These are phyloP conservation scores for Dermolepida albohirtum DNA, from an alignment of 2,888 invertebrate species.

Conservation along the genomic window DNA sequence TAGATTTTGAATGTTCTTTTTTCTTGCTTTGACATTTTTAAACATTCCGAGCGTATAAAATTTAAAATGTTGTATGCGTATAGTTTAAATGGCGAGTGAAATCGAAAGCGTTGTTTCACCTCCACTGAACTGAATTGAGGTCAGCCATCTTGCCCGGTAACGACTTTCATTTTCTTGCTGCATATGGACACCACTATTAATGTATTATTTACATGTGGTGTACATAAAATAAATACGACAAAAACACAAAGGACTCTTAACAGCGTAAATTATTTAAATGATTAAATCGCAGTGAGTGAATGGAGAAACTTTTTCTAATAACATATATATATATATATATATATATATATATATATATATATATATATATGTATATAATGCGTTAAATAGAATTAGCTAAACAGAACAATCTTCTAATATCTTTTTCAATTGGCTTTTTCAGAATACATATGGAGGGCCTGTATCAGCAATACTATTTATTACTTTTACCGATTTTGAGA, in stretches of 20 bases:
- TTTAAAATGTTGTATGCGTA: constrained; percentile 17
- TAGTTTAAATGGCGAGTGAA: constrained; percentile 46
- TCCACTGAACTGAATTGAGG: constrained; percentile 51
- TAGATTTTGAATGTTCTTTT: not conserved
- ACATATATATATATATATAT: too few relatives aligned
- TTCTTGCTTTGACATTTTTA: constrained; percentile 14
- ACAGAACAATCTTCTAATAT: too few relatives aligned
- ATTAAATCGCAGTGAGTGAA: too few relatives aligned
- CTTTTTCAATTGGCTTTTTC: too few relatives aligned
- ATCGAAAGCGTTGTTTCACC: constrained; percentile 52
- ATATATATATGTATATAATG: too few relatives aligned
- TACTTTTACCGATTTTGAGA: too few relatives aligned
- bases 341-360: too few relatives aligned
- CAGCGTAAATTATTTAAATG: too few relatives aligned
- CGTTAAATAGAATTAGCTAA: too few relatives aligned
- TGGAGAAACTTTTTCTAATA: too few relatives aligned
- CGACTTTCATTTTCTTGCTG: constrained; percentile 52
- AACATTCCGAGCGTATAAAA: constrained; percentile 1
- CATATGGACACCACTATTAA: constrained; percentile 15
- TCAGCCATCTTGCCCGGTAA: constrained; percentile 50
- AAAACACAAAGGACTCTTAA: not conserved
- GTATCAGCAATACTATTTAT: too few relatives aligned
- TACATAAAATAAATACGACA: not conserved
- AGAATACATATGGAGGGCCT: too few relatives aligned
- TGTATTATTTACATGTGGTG: constrained; percentile 5